Conservation (phyloP, 2,797 vertebrate species). For the Enteromius paludinosus region DNA sequence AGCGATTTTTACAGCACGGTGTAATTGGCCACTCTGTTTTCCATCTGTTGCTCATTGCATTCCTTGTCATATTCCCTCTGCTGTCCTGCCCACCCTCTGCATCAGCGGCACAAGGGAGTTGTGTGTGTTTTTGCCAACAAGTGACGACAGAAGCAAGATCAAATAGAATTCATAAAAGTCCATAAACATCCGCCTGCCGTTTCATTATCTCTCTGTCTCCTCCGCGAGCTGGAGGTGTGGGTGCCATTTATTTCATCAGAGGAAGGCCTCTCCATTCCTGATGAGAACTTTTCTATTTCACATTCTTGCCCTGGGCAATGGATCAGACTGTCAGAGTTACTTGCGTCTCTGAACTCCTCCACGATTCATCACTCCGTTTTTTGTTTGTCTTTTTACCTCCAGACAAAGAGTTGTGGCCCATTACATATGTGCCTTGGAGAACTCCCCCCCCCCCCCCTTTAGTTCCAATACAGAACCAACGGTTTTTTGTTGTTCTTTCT, state of each 20-base stretch:
- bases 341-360: conserved; percentile 22
- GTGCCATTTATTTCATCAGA: conserved; percentile 38
- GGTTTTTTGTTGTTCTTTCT: neutral
- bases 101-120: conserved; percentile 16
- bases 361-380: conserved; percentile 31
- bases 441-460: neutral
- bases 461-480: neutral
- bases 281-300: conserved; percentile 45
- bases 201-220: conserved; percentile 47
- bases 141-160: conserved; percentile 42
- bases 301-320: conserved; percentile 29
- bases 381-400: conserved; percentile 11
- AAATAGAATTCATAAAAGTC: conserved; percentile 52
- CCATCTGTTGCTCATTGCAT: conserved; percentile 52
- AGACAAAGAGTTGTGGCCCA: conserved; percentile 28
- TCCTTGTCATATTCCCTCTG: conserved; percentile 44
- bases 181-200: conserved; percentile 47
- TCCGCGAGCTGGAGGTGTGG: conserved; percentile 10
- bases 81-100: conserved; percentile 39
- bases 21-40: conserved; percentile 50
- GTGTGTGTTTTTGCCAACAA: conserved; percentile 41
- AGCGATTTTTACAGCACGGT: conserved; percentile 41
- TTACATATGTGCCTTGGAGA: conserved; percentile 16
- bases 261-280: conserved; percentile 28
- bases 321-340: conserved; percentile 43